These are phyloP conservation scores for Taenioides sp. DNA, from an alignment of 2,797 vertebrate species.

Conservation along the genomic window DNA sequence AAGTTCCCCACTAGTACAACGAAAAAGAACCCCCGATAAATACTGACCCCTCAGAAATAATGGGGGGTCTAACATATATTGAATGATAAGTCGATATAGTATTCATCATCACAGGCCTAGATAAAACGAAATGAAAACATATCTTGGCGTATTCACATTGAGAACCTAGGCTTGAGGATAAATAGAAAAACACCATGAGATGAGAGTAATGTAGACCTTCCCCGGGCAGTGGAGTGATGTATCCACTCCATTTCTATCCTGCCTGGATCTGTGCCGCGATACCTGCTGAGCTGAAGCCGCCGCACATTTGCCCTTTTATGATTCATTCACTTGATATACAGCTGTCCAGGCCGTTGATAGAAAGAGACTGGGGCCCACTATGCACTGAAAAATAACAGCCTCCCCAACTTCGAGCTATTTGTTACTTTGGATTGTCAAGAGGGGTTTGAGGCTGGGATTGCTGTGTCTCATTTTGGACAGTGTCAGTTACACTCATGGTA, in stretches of 20 bases:
- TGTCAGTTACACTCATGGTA: neutral
- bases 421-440: conserved; percentile 19
- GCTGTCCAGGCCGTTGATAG: conserved; percentile 13
- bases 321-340: conserved; percentile 19
- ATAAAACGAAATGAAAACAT: neutral
- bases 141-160: neutral
- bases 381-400: conserved; percentile 8
- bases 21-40: too few relatives aligned
- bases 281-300: conserved; percentile 22
- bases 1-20: too few relatives aligned
- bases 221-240: conserved; percentile 33
- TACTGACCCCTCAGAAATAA: too few relatives aligned
- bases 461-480: neutral
- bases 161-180: conserved; percentile 24
- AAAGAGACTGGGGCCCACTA: conserved; percentile 13
- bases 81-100: too few relatives aligned
- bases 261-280: conserved; percentile 17
- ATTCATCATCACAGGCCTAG: too few relatives aligned
- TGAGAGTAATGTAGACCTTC: conserved; percentile 30
- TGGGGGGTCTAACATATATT: too few relatives aligned
- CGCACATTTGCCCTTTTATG: conserved; percentile 11
- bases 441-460: conserved; percentile 1
- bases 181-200: conserved; percentile 39
- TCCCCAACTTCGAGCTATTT: conserved; percentile 10
- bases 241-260: conserved; percentile 33